Evolutionary conservation across 2,797 vertebrate genomes (phyloP), one percentile per base, ranked within the genome.

Genomic region (Nyctibius grandis): DNA sequence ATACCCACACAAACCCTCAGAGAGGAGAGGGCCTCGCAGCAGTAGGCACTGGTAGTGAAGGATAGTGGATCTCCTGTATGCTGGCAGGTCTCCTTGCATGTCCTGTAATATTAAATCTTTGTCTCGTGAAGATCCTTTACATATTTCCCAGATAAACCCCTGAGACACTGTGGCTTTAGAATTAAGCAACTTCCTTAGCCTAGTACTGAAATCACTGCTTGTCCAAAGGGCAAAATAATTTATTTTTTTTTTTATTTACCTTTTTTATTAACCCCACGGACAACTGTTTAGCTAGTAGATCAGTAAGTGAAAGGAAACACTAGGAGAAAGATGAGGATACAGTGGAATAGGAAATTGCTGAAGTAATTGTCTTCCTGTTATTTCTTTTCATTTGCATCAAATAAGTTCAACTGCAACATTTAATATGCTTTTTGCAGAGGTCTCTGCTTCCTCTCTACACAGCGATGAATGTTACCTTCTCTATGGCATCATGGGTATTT

Each of bases 1-100:
- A n/a, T n/a, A 34, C 20, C 44, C 4, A 4, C 29, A 61, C 15
- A 69, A 85, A 12, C 11, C 18, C 38, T 19, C 23, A 26, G 44
- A 40, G 23, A 59, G 11, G 7, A 64, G 34, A 40, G 11, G 34
- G 18, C 6, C 28, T 76, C 3, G 0, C 22, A 74, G 40, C 8
- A 54, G 5, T 1, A 5, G 59, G 21, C n/a, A 19, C 17, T 11
- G 48, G 8, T 17, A n/a, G 13, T 0, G 11, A 68, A 40, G 68
- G 22, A 34, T n/a, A 54, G 9, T 5, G 18, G 3, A 3, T 26
- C 4, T 72, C 12, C 31, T 34, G 3, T 26, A 5, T 26, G 12
- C 5, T 1, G 0, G 10, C 6, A 23, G 11, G 18, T 9, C 5
- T 13, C 9, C 25, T n/a, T 48, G 26, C 9, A 9, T 9, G 12